A percentile compares a stretch with the other conserved stretches of the same genome.
phyloP scores from a whole-genome alignment of 2,888 invertebrate genomes.

The Drosophila anomelani region DNA sequence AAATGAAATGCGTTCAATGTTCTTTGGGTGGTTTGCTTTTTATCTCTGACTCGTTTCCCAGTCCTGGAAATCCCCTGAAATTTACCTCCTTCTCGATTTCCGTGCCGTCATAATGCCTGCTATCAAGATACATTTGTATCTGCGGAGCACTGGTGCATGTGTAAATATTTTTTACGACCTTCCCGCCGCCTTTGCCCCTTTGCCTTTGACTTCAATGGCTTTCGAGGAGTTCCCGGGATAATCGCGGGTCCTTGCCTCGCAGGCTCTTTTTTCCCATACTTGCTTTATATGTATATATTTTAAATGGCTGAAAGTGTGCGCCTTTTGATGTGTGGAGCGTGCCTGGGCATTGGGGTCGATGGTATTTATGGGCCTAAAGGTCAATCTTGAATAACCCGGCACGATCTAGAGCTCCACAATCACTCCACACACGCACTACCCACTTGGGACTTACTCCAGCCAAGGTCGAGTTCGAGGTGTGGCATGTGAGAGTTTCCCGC shows the following conservation, averaged over 20 bases:
- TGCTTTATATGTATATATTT: background rate
- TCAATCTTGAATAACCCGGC: conserved; percentile 55
- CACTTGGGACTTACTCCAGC: conserved; percentile 17
- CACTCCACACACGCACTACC: conserved; percentile 2
- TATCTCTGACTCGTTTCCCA: conserved; percentile 20
- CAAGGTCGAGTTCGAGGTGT: conserved; percentile 54
- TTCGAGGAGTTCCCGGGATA: conserved; percentile 56
- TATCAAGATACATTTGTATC: conserved; percentile 76
- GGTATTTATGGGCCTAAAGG: conserved; percentile 58
- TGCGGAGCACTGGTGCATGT: conserved; percentile 55
- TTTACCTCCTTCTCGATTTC: conserved; percentile 16
- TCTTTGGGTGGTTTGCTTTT: conserved; percentile 17
- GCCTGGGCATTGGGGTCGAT: conserved; percentile 60
- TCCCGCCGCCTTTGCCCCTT: conserved; percentile 8
- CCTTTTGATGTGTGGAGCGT: conserved; percentile 56
- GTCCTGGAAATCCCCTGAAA: conserved; percentile 18
- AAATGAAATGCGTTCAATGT: conserved; percentile 40
- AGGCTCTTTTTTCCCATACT: conserved; percentile 1
- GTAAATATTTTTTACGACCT: conserved; percentile 74
- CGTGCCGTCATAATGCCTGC: conserved; percentile 36
- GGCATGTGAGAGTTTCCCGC: conserved; percentile 7
- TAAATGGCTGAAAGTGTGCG: conserved; percentile 10
- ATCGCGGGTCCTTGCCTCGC: conserved; percentile 56
- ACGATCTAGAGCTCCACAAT: conserved; percentile 55
- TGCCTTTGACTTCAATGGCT: conserved; percentile 6